Percentiles rank a stretch among this genome's conserved stretches.
These are phyloP conservation scores for Periplaneta americana DNA, from an alignment of 1,140 invertebrate species.

Conservation along the genomic window DNA sequence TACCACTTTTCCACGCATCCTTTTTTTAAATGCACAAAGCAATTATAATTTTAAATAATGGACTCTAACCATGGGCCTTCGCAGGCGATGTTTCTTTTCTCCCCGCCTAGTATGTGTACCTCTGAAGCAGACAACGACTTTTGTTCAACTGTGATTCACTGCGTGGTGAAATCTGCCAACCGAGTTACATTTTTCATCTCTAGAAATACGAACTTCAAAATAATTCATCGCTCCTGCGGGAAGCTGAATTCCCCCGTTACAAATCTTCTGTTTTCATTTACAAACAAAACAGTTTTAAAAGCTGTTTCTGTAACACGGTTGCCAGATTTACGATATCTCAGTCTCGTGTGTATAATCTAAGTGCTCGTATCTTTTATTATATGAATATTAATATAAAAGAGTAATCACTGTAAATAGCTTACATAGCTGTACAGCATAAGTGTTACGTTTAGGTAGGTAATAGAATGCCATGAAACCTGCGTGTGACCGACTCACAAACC, in stretches of 20 bases:
- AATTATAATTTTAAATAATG: neutral
- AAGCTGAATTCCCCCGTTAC: neutral
- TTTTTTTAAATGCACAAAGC: neutral
- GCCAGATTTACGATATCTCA: neutral
- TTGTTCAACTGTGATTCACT: neutral
- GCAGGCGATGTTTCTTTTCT: too few species aligned
- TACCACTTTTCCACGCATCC: neutral
- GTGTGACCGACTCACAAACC: neutral
- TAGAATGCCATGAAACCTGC: neutral
- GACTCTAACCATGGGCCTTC: neutral
- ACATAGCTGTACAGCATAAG: neutral
- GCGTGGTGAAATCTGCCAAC: neutral
- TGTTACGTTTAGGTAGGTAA: neutral
- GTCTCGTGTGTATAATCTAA: neutral
- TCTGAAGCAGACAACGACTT: neutral
- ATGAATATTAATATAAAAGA: neutral
- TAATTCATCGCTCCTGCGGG: neutral
- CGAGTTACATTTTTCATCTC: neutral
- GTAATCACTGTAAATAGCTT: neutral
- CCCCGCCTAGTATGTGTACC: neutral
- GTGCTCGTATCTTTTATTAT: neutral
- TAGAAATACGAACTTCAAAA: neutral
- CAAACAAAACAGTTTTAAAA: neutral
- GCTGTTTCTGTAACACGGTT: neutral
- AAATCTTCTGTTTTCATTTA: neutral